A percentile compares a stretch with the other conserved stretches of the same genome.
Evolutionary conservation across 2,888 invertebrate genomes (phyloP).

Genomic region (Unio pictorum): DNA sequence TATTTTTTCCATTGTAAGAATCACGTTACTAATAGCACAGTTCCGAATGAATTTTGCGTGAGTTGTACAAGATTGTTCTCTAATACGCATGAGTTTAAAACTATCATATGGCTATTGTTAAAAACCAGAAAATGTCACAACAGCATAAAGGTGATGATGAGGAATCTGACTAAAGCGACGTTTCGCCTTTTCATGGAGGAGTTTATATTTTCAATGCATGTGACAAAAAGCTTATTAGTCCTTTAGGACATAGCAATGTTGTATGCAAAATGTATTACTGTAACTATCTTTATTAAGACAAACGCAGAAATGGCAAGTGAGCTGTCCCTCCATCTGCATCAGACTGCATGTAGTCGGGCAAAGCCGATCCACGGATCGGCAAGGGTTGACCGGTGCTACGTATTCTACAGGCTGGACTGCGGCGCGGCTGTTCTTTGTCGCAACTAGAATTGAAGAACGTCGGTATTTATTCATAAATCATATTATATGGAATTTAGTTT

Average conservation of each 20-base stretch:
- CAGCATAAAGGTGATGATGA: too few species aligned
- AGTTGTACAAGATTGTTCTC: too few species aligned
- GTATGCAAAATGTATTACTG: slow-evolving; percentile 6
- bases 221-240: neutral
- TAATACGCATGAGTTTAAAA: too few species aligned
- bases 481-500: neutral
- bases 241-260: too few species aligned
- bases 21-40: too few species aligned
- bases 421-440: neutral
- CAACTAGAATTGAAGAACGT: neutral
- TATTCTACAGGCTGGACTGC: slow-evolving; percentile 13
- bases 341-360: slow-evolving; percentile 33
- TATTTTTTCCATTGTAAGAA: too few species aligned
- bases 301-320: slow-evolving; percentile 30
- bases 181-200: too few species aligned
- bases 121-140: too few species aligned
- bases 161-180: too few species aligned
- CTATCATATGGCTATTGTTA: too few species aligned
- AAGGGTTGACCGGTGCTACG: slow-evolving; percentile 31
- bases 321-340: slow-evolving; percentile 22
- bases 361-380: slow-evolving; percentile 27
- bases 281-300: slow-evolving; percentile 23
- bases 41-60: too few species aligned
- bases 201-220: neutral
- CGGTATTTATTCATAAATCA: neutral